Base-by-base conservation (phyloP, 1,140 invertebrate genomes). In the Hormaphis cornu region DNA sequence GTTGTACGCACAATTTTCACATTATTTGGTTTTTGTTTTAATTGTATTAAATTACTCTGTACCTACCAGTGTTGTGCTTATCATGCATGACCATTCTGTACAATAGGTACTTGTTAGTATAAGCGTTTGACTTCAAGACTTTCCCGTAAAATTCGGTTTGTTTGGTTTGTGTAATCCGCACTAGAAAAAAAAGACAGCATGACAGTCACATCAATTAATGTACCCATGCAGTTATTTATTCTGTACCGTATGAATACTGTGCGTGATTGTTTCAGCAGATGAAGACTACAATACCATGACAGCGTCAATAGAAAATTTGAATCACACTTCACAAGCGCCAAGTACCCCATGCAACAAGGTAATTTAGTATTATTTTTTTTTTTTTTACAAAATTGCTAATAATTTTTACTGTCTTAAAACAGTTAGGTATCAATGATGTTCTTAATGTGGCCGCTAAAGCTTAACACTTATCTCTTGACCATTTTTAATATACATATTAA, bases 251-350 rank as follows among this genome's bases (percentile, higher is more conserved):
- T 58, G 7, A 40, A 40, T 10, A 33, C 7, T 3, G n/a, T 35
- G 22, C 10, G 16, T 6, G 50, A 50, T 35, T 66, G 42, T 48
- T 66, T 48, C 44, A 66, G 28, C 28, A 66, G 61, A 66, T 3
- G 61, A 66, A 66, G 61, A 66, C 12, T 66, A 48, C 14, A 58
- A 58, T 14, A 50, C 30, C 18, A 46, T 63, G 42, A 66, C 33
- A 18, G 40, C 61, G 24, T 66, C 61, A 24, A 66, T 66, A 28
- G 61, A 66, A 16, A 66, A 66, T 66, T 48, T 66, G 16, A 48
- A 66, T 33, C 61, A 46, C 20, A 33, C 61, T 50, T 50, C 61
- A 50, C 61, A 66, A 48, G 28, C 40, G 18, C 22, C 42, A 50
- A 66, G 3, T 24, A 66, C 28, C 7, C 28, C 44, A 3, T 66